phyloP scores from a whole-genome alignment of 2,797 vertebrate species.

The Carduelis carduelis region DNA sequence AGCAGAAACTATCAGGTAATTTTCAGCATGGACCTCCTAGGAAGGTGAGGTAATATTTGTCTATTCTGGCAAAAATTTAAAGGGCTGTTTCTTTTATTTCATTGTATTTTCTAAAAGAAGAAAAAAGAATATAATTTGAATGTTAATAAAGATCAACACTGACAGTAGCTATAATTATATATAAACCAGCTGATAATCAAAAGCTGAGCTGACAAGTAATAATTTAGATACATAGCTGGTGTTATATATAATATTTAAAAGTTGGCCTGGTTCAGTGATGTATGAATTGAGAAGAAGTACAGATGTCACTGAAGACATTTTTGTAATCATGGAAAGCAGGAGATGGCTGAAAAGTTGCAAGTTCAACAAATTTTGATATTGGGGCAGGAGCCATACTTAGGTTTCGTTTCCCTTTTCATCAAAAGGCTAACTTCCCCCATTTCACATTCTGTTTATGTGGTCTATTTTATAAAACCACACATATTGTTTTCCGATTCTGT shows the following conservation, averaged over 20 bases:
- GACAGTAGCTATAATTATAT: conserved; percentile 17
- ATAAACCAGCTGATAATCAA: conserved; percentile 59
- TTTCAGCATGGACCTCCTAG: neutral
- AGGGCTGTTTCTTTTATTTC: neutral
- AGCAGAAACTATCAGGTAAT: neutral
- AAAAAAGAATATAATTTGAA: neutral
- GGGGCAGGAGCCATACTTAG: neutral
- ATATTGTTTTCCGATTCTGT: neutral
- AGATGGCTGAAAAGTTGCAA: conserved; percentile 27
- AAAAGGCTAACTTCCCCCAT: conserved; percentile 26
- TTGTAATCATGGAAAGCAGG: neutral
- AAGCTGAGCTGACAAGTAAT: conserved; percentile 56
- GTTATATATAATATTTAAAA: conserved; percentile 52
- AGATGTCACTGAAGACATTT: conserved; percentile 52
- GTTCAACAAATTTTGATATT: neutral
- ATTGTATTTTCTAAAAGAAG: neutral
- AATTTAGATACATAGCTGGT: conserved; percentile 51
- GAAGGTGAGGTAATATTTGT: neutral
- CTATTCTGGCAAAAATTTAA: neutral
- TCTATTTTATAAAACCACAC: conserved; percentile 9
- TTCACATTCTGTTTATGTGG: conserved; percentile 7
- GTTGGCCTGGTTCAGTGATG: conserved; percentile 26
- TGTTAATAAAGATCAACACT: conserved; percentile 17
- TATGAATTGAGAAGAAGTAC: conserved; percentile 47
- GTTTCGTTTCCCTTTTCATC: conserved; percentile 18